phyloP scores from a whole-genome alignment of 2,888 invertebrate genomes.

The Stramonita haemastoma region DNA sequence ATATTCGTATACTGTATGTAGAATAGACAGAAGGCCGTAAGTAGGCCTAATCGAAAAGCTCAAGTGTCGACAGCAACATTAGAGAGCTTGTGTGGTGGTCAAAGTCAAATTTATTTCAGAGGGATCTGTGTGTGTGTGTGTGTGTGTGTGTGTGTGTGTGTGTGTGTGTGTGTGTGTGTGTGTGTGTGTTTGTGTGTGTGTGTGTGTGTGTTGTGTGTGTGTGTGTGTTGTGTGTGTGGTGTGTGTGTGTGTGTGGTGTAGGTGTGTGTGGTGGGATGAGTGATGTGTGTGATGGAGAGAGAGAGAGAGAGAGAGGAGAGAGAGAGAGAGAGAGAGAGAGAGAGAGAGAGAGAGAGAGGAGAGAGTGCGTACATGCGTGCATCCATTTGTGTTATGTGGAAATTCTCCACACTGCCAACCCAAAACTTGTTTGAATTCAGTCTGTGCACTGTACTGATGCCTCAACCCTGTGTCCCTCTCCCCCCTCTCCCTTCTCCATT shows the following conservation, averaged over 20 bases:
- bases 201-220: no score
- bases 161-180: constrained; percentile 18
- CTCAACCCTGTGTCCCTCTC: not conserved
- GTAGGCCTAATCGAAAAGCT: no score
- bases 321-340: not conserved
- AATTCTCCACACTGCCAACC: no score
- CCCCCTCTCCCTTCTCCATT: not conserved
- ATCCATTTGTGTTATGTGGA: no score
- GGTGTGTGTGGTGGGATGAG: not conserved
- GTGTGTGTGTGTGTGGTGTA: no score
- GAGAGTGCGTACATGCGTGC: not conserved
- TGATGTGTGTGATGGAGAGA: not conserved
- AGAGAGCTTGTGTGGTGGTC: no score
- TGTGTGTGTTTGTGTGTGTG: not conserved
- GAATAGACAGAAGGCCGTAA: no score
- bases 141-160: constrained; percentile 18
- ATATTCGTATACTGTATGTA: no score
- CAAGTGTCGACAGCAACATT: no score
- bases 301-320: not conserved
- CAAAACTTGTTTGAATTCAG: no score
- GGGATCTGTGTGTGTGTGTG: not conserved
- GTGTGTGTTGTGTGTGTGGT: no score
- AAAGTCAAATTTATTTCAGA: no score
- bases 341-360: not conserved
- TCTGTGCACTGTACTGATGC: not conserved